Evolutionary conservation across 2,888 invertebrate genomes (phyloP).

Genomic region (Vannuccia rotundouncinata): DNA sequence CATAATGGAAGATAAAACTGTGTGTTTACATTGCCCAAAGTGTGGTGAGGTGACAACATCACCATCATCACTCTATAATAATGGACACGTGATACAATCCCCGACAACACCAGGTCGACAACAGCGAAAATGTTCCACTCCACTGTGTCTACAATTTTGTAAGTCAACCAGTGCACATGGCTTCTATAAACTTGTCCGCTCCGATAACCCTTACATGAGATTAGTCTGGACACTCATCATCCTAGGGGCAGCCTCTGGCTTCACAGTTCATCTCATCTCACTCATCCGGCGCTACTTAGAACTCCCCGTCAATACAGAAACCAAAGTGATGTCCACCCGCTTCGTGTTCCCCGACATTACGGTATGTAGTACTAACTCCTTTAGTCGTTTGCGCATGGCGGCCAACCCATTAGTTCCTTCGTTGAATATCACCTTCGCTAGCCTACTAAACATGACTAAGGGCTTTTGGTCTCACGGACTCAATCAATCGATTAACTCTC

Average conservation of each 20-base stretch:
- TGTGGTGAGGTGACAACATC: background rate
- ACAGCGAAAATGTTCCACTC: background rate
- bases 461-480: slow-evolving; percentile 4
- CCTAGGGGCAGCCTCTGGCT: slow-evolving; percentile 24
- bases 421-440: background rate
- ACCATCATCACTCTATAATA: background rate
- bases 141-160: slow-evolving; percentile 19
- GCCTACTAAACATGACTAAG: background rate
- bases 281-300: slow-evolving; percentile 27
- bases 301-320: slow-evolving; percentile 25
- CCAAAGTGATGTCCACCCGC: background rate
- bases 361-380: slow-evolving; percentile 16
- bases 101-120: background rate
- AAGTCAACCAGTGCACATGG: slow-evolving; percentile 25
- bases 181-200: slow-evolving; percentile 21
- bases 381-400: background rate
- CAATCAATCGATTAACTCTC: background rate
- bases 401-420: background rate
- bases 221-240: slow-evolving; percentile 20
- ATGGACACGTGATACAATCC: background rate
- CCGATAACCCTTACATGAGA: background rate
- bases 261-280: slow-evolving; percentile 30
- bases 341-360: slow-evolving; percentile 32
- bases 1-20: background rate
- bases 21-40: background rate